Base-by-base conservation (phyloP, 2,113 vertebrate species). In the Nesogale talazaci region DNA sequence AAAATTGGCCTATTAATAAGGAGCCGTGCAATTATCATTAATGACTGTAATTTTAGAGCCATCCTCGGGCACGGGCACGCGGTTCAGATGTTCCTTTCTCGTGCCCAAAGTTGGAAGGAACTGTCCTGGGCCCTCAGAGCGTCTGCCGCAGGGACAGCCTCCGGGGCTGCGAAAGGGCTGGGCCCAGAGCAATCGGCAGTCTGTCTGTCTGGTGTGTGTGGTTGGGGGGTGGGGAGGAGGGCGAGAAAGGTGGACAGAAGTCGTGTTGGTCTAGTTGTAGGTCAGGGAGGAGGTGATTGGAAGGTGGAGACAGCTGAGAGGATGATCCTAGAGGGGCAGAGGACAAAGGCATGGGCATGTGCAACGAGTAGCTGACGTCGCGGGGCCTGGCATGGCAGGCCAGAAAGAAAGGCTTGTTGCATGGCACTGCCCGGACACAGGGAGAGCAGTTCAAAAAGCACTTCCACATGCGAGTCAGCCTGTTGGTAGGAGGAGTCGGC, bases 1-100 rank as follows among this genome's bases (percentile, higher is more conserved):
- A n/a, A 74, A 84, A 88, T 59, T 72, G 34, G 38, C 76, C 86
- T 72, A 57, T 84, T 86, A 82, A 69, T 86, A 92, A 79, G 77
- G 63, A 94, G 52, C 52, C 67, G 81, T 34, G 57, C 65, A 77
- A 3, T 78, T 57, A 88, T 85, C 75, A 56, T 31, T 93, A 61
- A 61, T 88, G 82, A 72, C 31, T 84, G 0, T 63, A 72, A 95
- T 80, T 88, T 36, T 56, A 63, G 34, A 61, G 52, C 46, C 70
- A 63, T 77, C 67, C 7, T 80, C 86, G n/a, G 61, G 34, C 70
- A n/a, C 86, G n/a, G 61, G 34, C 70, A n/a, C 7, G 86, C 17
- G 7, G 8, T 70, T 81, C 75, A 65, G 42, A 22, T 34, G n/a
- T 4, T 84, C 81, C 65, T 25, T 81, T 84, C 92, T 83, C 77